Base-by-base conservation (phyloP, 2,113 vertebrate genomes). In the Phasianus colchicus region DNA sequence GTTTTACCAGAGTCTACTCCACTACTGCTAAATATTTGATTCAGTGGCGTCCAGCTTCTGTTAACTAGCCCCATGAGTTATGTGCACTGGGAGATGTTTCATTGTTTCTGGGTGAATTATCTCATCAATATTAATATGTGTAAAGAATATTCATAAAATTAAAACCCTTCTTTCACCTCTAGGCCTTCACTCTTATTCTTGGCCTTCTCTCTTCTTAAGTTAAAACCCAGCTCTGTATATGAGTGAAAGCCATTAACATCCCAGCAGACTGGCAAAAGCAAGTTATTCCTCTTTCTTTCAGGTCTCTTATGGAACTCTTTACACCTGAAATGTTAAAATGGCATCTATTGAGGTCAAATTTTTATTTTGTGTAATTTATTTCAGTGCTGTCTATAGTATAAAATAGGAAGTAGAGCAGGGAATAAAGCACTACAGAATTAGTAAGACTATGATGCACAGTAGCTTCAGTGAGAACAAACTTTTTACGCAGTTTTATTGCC, bases 251-350 rank as follows among this genome's bases (percentile, higher is more conserved):
- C 11, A 60, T 55, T 83, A 71, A 57, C 52, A 86, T 73, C 18
- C 5, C n/a, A 36, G 17, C 27, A 84, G 38, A 74, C 17, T 21
- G 14, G 30, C 12, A 79, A 27, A 64, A 43, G 60, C 40, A 71
- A 73, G 25, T 57, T 87, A 57, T 83, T 93, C 90, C 13, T 93
- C 42, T 84, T 92, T 61, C 38, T 78, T 90, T 89, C 55, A 63
- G 42, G 34, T 11, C 4, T 90, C 22, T 71, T 77, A 14, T 29
- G 71, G 38, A 73, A 75, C 9, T 78, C 55, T 87, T 89, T 71
- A 82, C 25, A 89, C 72, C 6, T 32, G 14, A 18, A 60, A 7
- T 72, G 18, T 52, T 92, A 65, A 75, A 89, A 82, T 72, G 21
- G 7, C 24, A 10, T 69, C 25, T 82, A 93, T 40, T 47, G 57